Percentiles rank a stretch among this genome's conserved stretches.
Conservation (phyloP, 2,113 vertebrate species). For the Catharus fuscescens region DNA sequence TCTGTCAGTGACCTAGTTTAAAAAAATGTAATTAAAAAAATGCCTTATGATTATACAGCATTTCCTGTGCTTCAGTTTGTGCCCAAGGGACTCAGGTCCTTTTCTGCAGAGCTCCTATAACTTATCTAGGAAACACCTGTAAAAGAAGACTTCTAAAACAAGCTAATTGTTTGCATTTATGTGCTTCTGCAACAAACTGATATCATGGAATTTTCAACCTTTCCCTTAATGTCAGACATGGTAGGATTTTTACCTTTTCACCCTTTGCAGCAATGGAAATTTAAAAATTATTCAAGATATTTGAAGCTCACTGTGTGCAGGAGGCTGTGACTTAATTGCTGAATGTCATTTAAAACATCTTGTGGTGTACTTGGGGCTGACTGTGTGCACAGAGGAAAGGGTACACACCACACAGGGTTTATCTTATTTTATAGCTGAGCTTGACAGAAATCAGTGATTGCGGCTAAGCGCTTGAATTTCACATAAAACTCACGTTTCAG, state of each 20-base stretch:
- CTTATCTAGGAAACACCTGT: background rate
- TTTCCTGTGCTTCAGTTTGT: background rate
- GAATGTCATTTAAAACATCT: constrained; percentile 36
- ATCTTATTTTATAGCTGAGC: background rate
- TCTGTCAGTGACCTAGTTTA: background rate
- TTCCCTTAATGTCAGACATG: background rate
- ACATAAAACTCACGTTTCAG: constrained; percentile 7
- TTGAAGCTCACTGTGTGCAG: constrained; percentile 53
- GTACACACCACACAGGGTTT: background rate
- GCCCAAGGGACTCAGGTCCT: background rate
- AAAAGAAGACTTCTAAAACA: background rate
- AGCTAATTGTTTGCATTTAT: background rate
- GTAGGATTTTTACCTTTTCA: constrained; percentile 35
- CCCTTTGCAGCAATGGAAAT: constrained; percentile 36
- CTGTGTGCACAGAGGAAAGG: background rate
- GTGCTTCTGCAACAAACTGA: background rate
- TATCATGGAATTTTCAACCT: background rate
- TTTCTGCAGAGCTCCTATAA: background rate
- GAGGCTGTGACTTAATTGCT: constrained; percentile 52
- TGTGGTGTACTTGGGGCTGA: background rate
- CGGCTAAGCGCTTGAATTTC: background rate
- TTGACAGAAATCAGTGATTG: background rate
- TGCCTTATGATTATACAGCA: background rate
- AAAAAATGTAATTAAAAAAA: background rate
- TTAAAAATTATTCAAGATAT: constrained; percentile 61